Percentiles rank a stretch among this genome's conserved stretches.
Conservation (phyloP, 2,797 vertebrate species). For the Sebastiscus albofasciatus region DNA sequence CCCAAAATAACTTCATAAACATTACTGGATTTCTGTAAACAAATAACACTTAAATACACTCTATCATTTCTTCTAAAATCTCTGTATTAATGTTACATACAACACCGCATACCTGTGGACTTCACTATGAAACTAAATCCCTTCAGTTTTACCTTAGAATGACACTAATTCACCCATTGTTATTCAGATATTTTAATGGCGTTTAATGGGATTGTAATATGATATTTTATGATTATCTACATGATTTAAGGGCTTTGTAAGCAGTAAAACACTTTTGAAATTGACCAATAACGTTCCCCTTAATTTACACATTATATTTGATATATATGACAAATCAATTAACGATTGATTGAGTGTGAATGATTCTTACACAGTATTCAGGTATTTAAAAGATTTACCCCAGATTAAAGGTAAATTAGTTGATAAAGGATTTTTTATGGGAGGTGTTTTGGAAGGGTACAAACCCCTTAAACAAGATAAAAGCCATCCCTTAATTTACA, state of each 20-base stretch:
- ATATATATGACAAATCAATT: neutral
- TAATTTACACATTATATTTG: neutral
- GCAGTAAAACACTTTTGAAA: neutral
- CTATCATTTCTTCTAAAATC: conserved; percentile 36
- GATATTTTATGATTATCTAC: neutral
- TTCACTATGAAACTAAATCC: conserved; percentile 13
- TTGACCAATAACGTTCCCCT: neutral
- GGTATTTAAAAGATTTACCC: neutral
- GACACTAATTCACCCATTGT: neutral
- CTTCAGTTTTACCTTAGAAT: neutral
- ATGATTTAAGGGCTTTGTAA: neutral
- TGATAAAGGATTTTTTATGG: neutral
- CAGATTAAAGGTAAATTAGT: neutral
- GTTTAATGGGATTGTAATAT: neutral
- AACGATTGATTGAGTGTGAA: too few species aligned
- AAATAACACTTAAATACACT: conserved; percentile 72
- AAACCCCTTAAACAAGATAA: neutral
- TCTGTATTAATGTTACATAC: conserved; percentile 37
- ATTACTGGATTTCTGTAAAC: conserved; percentile 67
- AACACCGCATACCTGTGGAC: neutral
- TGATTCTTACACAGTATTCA: neutral
- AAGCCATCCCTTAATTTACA: neutral
- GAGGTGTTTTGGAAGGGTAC: neutral
- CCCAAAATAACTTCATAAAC: conserved; percentile 63
- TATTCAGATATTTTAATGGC: neutral